phyloP scores from a whole-genome alignment of 2,113 vertebrate species.

The Corvus hawaiiensis region DNA sequence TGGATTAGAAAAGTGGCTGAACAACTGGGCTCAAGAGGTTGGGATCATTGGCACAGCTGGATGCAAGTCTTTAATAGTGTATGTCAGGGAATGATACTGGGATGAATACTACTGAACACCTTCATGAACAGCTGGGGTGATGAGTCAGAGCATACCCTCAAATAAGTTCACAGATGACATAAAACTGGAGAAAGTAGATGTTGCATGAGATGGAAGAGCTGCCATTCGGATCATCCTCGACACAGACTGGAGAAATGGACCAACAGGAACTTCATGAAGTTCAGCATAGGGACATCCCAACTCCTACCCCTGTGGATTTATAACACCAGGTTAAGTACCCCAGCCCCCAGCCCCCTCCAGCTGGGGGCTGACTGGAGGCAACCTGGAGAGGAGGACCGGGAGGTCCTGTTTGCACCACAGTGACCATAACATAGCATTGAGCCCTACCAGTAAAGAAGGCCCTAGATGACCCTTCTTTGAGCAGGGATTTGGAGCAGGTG shows the following conservation, averaged over 20 bases:
- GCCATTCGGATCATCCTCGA: neutral
- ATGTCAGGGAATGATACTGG: neutral
- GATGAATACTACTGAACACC: neutral
- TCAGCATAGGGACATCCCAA: neutral
- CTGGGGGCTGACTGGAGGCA: neutral
- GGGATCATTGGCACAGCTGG: neutral
- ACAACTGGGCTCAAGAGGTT: neutral
- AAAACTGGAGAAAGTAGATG: neutral
- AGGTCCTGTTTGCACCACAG: neutral
- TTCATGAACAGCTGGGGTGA: fast-evolving
- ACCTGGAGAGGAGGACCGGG: neutral
- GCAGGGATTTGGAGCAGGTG: neutral
- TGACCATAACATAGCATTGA: neutral
- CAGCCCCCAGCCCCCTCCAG: too few relatives aligned
- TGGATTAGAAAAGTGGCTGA: neutral
- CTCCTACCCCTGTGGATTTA: neutral
- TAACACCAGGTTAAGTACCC: neutral
- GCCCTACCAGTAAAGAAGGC: neutral
- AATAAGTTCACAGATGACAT: neutral
- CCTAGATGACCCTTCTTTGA: neutral
- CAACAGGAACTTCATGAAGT: neutral
- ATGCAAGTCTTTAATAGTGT: neutral
- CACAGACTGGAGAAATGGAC: neutral
- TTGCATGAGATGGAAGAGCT: neutral
- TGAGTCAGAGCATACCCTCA: neutral